phyloP scores from a whole-genome alignment of 2,797 vertebrate genomes.

The Selene dorsalis region DNA sequence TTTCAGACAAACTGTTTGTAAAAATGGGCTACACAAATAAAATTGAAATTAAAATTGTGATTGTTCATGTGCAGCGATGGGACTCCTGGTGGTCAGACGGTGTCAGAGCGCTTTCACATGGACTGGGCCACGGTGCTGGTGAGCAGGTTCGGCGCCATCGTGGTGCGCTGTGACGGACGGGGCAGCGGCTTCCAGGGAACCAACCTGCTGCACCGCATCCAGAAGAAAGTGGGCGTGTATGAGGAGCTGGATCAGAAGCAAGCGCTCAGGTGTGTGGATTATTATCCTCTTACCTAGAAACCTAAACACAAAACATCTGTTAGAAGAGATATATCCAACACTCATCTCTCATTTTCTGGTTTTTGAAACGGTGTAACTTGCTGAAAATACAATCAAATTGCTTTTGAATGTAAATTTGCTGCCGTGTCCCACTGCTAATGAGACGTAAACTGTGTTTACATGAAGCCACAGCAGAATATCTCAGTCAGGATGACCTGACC shows the following conservation, averaged over 20 bases:
- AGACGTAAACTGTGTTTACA: too few species aligned
- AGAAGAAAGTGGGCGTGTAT: constrained; percentile 87
- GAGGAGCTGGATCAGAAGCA: constrained; percentile 93
- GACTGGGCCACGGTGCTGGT: constrained; percentile 94
- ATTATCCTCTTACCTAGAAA: background rate
- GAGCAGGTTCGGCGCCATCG: constrained; percentile 91
- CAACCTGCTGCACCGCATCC: constrained; percentile 91
- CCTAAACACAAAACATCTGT: background rate
- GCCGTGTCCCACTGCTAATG: too few species aligned
- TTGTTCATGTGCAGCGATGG: constrained; percentile 81
- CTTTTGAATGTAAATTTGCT: background rate
- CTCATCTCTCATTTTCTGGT: background rate
- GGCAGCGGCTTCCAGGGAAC: constrained; percentile 97
- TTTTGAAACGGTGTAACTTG: background rate
- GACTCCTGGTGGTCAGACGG: constrained; percentile 91
- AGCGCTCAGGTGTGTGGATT: constrained; percentile 85
- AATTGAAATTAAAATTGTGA: too few species aligned
- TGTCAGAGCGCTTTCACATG: constrained; percentile 90
- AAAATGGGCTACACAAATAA: too few species aligned
- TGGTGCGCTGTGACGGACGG: constrained; percentile 90
- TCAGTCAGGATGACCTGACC: too few species aligned
- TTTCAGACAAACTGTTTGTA: too few species aligned
- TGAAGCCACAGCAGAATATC: too few species aligned
- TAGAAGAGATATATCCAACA: background rate
- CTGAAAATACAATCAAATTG: background rate